Conservation (phyloP, 1,140 invertebrate genomes). For the Cotesia chilonis region DNA sequence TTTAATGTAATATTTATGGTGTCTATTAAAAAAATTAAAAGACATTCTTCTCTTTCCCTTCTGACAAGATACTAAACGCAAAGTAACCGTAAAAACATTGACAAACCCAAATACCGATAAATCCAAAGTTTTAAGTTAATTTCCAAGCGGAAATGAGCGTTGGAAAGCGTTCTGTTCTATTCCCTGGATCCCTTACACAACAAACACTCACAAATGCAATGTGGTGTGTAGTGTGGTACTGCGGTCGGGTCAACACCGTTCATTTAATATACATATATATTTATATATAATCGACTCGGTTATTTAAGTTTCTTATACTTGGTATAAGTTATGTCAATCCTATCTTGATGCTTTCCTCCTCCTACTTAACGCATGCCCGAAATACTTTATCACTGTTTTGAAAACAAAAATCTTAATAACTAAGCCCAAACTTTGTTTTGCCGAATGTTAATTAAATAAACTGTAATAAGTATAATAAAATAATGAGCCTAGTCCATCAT, state of each 20-base stretch:
- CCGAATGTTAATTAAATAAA: too few species aligned
- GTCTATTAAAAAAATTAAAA: too few species aligned
- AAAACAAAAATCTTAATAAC: too few species aligned
- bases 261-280: background rate
- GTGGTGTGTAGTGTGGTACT: background rate
- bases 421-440: too few species aligned
- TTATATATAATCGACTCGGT: slow-evolving; percentile 2
- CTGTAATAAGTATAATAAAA: too few species aligned
- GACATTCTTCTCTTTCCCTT: too few species aligned
- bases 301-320: slow-evolving; percentile 21
- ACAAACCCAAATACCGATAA: too few species aligned
- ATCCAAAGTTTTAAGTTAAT: background rate
- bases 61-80: too few species aligned
- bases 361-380: too few species aligned
- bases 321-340: background rate
- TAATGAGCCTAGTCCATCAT: slow-evolving; percentile 35
- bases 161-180: slow-evolving; percentile 2
- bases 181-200: background rate
- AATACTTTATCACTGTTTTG: too few species aligned
- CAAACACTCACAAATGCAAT: background rate
- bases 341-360: background rate
- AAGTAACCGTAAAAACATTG: too few species aligned
- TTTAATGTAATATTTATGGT: too few species aligned
- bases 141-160: slow-evolving; percentile 1
- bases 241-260: slow-evolving; percentile 21